Evolutionary conservation across 2,113 vertebrate species (phyloP).

Genomic region (Clarias batrachus): DNA sequence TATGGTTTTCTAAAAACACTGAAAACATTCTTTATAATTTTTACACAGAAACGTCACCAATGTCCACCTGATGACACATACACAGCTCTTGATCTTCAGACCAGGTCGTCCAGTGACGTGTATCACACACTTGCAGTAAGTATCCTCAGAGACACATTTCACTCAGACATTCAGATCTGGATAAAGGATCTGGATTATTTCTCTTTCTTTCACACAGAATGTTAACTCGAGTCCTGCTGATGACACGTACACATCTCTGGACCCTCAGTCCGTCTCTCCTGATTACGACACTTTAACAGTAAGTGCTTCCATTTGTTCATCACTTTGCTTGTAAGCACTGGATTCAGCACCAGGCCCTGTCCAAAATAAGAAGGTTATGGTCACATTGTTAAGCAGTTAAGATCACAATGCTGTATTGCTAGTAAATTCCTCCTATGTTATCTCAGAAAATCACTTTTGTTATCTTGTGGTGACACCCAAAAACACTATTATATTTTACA

Average conservation of each 20-base stretch:
- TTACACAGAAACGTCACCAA: background rate
- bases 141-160: background rate
- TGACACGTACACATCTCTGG: background rate
- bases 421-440: background rate
- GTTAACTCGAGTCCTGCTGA: background rate
- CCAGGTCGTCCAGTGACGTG: background rate
- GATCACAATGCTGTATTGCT: background rate
- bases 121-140: constrained; percentile 5
- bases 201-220: background rate
- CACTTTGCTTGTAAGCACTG: background rate
- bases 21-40: background rate
- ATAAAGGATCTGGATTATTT: background rate
- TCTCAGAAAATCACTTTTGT: background rate
- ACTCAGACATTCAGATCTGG: background rate
- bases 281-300: background rate
- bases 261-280: background rate
- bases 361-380: background rate
- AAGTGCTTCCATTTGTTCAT: background rate
- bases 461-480: too few relatives aligned
- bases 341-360: background rate
- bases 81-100: background rate
- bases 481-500: too few relatives aligned
- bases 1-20: background rate
- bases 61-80: background rate
- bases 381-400: background rate